Percentiles rank a stretch among this genome's conserved stretches.
These are phyloP conservation scores for Priocnemis perturbator DNA, from an alignment of 2,888 invertebrate genomes.

Conservation along the genomic window DNA sequence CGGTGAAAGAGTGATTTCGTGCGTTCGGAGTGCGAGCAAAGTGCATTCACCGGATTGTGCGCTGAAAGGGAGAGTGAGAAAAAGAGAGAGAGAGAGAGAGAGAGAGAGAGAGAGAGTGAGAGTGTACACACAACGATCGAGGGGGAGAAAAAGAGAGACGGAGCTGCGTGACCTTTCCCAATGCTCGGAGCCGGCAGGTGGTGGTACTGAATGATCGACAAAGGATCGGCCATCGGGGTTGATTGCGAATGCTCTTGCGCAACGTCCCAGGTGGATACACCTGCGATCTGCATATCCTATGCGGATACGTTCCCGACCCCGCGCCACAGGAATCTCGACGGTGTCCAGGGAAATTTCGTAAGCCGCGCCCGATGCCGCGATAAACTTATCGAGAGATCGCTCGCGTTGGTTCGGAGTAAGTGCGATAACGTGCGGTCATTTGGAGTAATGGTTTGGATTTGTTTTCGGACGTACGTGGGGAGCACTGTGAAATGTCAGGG, in stretches of 20 bases:
- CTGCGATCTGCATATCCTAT: slow-evolving; percentile 3
- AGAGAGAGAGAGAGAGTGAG: neutral
- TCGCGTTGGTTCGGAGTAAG: no score
- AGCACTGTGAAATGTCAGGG: no score
- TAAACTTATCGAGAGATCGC: no score
- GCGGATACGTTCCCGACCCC: neutral
- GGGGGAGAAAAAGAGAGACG: no score
- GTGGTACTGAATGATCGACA: slow-evolving; percentile 32
- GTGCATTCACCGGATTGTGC: neutral
- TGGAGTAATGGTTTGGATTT: no score
- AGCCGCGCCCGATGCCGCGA: neutral
- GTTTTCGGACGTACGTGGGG: no score
- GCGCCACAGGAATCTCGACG: neutral
- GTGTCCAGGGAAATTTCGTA: slow-evolving; percentile 4
- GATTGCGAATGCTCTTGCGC: slow-evolving; percentile 32
- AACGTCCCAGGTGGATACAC: slow-evolving; percentile 23
- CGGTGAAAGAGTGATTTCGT: neutral
- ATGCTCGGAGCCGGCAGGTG: slow-evolving; percentile 35
- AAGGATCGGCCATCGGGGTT: slow-evolving; percentile 27
- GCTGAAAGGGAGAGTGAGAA: neutral
- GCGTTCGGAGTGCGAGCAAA: neutral
- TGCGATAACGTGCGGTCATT: no score
- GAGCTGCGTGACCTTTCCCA: slow-evolving; percentile 41
- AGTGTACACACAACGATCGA: no score
- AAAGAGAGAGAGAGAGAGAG: neutral